A percentile compares a stretch with the other conserved stretches of the same genome.
These are phyloP conservation scores for Metallyticus violacea DNA, from an alignment of 2,888 invertebrate species.

Conservation along the genomic window DNA sequence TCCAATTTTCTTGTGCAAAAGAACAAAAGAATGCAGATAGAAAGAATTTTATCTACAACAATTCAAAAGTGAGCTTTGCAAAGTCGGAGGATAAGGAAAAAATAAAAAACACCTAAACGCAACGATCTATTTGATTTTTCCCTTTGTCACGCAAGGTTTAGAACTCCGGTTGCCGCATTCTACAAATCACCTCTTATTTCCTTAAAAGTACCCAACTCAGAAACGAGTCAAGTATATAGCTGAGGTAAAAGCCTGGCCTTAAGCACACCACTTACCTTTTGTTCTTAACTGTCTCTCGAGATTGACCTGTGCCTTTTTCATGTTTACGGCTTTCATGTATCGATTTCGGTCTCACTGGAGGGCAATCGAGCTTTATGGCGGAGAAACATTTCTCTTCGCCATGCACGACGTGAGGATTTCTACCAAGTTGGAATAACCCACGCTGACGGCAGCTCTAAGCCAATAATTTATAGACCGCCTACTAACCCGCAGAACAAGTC, in stretches of 20 bases:
- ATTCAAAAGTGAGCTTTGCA: too few relatives aligned
- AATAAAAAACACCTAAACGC: too few relatives aligned
- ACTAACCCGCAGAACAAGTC: not conserved
- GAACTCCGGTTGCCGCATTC: too few relatives aligned
- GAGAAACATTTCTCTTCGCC: not conserved
- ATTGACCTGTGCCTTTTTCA: not conserved
- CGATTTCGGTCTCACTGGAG: not conserved
- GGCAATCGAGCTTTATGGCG: constrained; percentile 9
- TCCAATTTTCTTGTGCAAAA: too few relatives aligned
- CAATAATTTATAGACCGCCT: constrained; percentile 9
- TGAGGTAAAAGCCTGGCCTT: not conserved
- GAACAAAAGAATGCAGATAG: too few relatives aligned
- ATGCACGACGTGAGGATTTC: constrained; percentile 8
- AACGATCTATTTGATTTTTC: not conserved
- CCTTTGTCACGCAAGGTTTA: not conserved
- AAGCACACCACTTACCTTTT: not conserved
- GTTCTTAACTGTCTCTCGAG: not conserved
- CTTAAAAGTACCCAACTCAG: not conserved
- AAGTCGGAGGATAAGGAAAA: too few relatives aligned
- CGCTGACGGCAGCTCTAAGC: not conserved
- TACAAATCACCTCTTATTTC: not conserved
- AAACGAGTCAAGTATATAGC: not conserved
- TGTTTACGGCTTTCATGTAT: not conserved
- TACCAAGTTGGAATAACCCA: not conserved
- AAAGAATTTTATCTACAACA: too few relatives aligned